These are phyloP conservation scores for Tympanoctomys barrerae DNA, from an alignment of 2,797 vertebrate species.

Conservation along the genomic window DNA sequence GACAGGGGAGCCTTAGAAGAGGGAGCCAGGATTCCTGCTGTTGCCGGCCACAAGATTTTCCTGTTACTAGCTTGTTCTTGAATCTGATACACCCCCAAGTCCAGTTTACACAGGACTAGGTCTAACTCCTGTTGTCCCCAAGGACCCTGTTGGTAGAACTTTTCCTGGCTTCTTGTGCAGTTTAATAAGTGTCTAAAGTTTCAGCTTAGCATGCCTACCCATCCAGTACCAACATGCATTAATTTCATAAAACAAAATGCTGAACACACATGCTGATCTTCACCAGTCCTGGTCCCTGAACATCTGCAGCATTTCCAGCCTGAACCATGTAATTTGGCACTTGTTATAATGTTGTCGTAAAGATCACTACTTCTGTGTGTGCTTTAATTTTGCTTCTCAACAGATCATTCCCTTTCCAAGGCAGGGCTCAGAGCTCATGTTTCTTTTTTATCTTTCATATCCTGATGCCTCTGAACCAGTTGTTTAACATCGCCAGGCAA, in stretches of 20 bases:
- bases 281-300: background rate
- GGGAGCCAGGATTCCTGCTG: background rate
- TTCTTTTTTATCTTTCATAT: constrained; percentile 20
- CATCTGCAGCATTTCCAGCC: background rate
- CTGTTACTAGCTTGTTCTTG: background rate
- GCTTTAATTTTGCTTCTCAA: constrained; percentile 44
- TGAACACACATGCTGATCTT: background rate
- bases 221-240: background rate
- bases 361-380: background rate
- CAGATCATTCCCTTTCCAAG: background rate
- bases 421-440: background rate
- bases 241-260: background rate
- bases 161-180: background rate
- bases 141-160: background rate
- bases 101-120: background rate
- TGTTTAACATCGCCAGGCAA: constrained; percentile 22
- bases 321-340: background rate
- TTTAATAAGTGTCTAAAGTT: background rate
- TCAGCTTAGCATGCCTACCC: background rate
- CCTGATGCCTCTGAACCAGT: background rate
- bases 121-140: background rate
- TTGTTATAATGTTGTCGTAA: background rate
- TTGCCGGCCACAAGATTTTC: background rate
- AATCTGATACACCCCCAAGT: background rate
- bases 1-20: background rate